Evolutionary conservation across 92 coral and sea anemone genomes (phyloP).

Genomic region (Zoanthus sociatus): DNA sequence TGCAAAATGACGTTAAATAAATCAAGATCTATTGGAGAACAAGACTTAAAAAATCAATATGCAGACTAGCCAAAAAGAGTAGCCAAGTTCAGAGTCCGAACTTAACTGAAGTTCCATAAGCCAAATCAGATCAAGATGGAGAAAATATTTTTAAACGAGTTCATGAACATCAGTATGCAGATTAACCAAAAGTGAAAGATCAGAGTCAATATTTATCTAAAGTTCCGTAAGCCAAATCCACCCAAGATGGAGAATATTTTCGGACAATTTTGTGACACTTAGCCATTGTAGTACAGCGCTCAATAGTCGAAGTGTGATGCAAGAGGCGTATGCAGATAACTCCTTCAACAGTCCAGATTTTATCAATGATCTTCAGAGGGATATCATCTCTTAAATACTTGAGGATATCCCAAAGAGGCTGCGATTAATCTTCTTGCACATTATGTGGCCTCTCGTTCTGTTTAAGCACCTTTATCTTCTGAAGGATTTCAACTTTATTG

Average conservation of each 20-base stretch:
- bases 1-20: neutral
- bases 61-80: too few species aligned
- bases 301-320: neutral
- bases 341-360: neutral
- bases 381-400: neutral
- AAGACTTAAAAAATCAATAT: too few species aligned
- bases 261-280: neutral
- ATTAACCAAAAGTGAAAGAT: neutral
- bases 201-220: too few species aligned
- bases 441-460: conserved; percentile 5
- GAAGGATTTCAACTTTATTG: conserved; percentile 47
- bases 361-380: neutral
- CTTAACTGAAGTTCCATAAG: too few species aligned
- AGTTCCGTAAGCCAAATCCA: too few species aligned
- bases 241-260: neutral
- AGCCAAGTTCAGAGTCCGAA: too few species aligned
- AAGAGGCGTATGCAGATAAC: neutral
- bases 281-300: neutral
- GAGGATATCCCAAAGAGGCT: conserved; percentile 1
- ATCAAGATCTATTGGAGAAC: too few species aligned
- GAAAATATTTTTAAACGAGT: too few species aligned
- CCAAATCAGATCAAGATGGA: too few species aligned
- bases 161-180: too few species aligned
- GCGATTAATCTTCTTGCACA: conserved; percentile 35
- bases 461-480: neutral